phyloP scores from a whole-genome alignment of 2,797 vertebrate species.

The Pseudochromis fuscus region DNA sequence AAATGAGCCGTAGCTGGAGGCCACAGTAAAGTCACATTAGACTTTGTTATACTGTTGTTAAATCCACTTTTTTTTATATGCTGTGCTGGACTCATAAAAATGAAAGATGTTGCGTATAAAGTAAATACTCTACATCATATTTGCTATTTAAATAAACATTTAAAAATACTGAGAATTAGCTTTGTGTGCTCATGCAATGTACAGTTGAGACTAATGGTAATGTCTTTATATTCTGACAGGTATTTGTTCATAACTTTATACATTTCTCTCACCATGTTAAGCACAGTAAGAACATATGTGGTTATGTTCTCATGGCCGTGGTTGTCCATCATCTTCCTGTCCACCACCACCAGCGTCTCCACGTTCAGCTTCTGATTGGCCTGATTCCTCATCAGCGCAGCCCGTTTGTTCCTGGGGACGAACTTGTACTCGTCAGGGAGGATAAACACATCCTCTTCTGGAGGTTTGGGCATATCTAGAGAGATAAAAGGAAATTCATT shows the following conservation, averaged over 20 bases:
- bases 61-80: slow-evolving; percentile 3
- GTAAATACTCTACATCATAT: not conserved
- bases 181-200: too few species aligned
- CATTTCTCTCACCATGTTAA: slow-evolving; percentile 89
- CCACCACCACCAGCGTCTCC: slow-evolving; percentile 93
- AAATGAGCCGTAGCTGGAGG: not conserved
- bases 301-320: slow-evolving; percentile 93
- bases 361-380: slow-evolving; percentile 86
- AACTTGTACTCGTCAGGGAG: slow-evolving; percentile 89
- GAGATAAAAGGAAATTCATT: slow-evolving; percentile 15
- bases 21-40: not conserved
- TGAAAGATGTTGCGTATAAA: not conserved
- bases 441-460: slow-evolving; percentile 82
- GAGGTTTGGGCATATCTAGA: slow-evolving; percentile 90
- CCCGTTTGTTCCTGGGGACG: slow-evolving; percentile 81
- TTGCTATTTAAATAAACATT: not conserved
- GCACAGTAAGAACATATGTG: slow-evolving; percentile 92
- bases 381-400: slow-evolving; percentile 78
- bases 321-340: slow-evolving; percentile 91
- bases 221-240: not conserved
- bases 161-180: too few species aligned
- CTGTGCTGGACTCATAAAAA: not conserved
- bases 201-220: not conserved
- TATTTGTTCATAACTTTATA: not conserved
- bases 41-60: not conserved